Evolutionary conservation across 2,888 invertebrate genomes (phyloP).

Genomic region (Plebejus anna): DNA sequence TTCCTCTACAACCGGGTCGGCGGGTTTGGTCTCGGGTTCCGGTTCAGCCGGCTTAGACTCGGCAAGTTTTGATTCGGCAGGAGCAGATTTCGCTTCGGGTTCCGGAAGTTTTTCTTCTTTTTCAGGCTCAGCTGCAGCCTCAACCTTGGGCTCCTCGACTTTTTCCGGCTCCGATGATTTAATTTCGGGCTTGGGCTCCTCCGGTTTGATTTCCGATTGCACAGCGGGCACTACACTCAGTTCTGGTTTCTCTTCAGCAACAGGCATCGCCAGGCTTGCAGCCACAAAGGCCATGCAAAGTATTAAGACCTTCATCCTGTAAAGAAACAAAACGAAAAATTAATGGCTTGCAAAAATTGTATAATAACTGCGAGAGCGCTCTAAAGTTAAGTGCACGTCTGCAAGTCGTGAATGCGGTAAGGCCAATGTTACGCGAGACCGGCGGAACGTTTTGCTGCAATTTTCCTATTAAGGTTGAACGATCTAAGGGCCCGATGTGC

Average conservation of each 20-base stretch:
- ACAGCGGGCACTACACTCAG: slow-evolving; percentile 46
- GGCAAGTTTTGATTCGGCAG: slow-evolving; percentile 14
- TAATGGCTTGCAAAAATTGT: slow-evolving; percentile 50
- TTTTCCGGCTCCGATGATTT: slow-evolving; percentile 17
- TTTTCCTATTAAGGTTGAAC: slow-evolving; percentile 73
- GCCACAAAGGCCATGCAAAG: slow-evolving; percentile 79
- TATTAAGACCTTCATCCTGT: slow-evolving; percentile 83
- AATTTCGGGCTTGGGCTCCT: slow-evolving; percentile 32
- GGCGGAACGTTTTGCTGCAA: slow-evolving; percentile 60
- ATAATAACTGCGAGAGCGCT: slow-evolving; percentile 49
- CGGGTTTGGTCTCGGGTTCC: slow-evolving; percentile 45
- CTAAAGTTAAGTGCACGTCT: slow-evolving; percentile 58
- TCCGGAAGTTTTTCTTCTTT: slow-evolving; percentile 10
- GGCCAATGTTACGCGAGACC: slow-evolving; percentile 75
- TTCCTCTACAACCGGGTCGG: slow-evolving; percentile 35
- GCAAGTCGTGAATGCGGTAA: slow-evolving; percentile 67
- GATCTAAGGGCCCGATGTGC: slow-evolving; percentile 64
- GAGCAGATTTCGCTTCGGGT: slow-evolving; percentile 8
- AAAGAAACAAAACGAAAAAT: slow-evolving; percentile 55
- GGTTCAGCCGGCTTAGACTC: slow-evolving; percentile 33
- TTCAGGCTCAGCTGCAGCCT: slow-evolving; percentile 5
- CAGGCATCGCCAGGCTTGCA: slow-evolving; percentile 80
- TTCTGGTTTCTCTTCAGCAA: slow-evolving; percentile 70
- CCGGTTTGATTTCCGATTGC: slow-evolving; percentile 43
- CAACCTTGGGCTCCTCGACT: neutral